Conservation (phyloP, 2,888 invertebrate genomes). For the Chironomus tentans region DNA sequence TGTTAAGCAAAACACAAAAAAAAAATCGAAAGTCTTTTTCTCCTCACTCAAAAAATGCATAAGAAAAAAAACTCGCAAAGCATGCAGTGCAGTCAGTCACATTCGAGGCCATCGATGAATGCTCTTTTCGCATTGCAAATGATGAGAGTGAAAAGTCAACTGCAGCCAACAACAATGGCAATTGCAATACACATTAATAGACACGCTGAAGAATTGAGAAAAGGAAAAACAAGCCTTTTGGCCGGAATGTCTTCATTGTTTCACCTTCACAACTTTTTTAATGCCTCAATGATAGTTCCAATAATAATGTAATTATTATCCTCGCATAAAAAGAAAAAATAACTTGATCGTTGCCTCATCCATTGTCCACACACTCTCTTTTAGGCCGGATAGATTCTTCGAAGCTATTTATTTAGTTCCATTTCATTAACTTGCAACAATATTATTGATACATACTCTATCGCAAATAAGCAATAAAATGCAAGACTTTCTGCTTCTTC, state of each 20-base stretch:
- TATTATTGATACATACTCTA: background rate
- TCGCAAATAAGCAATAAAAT: background rate
- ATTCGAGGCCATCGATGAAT: background rate
- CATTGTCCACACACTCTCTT: background rate
- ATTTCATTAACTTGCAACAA: background rate
- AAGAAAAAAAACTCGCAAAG: background rate
- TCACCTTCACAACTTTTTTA: background rate
- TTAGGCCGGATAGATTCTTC: too few relatives aligned
- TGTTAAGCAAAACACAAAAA: background rate
- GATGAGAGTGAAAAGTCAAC: background rate
- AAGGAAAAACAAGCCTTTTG: background rate
- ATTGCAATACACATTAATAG: too few relatives aligned
- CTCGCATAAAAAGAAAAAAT: too few relatives aligned
- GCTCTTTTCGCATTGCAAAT: background rate
- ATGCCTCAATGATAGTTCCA: background rate
- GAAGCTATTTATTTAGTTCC: background rate
- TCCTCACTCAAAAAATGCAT: background rate
- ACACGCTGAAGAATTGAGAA: background rate
- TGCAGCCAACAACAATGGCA: background rate
- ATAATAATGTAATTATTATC: background rate
- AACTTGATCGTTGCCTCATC: too few relatives aligned
- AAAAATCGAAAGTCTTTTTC: background rate
- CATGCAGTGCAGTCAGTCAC: background rate
- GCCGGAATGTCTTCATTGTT: conserved; percentile 1
- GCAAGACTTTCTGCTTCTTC: too few relatives aligned